Conservation (phyloP, 2,113 vertebrate species). For the Scophthalmus maximus region DNA sequence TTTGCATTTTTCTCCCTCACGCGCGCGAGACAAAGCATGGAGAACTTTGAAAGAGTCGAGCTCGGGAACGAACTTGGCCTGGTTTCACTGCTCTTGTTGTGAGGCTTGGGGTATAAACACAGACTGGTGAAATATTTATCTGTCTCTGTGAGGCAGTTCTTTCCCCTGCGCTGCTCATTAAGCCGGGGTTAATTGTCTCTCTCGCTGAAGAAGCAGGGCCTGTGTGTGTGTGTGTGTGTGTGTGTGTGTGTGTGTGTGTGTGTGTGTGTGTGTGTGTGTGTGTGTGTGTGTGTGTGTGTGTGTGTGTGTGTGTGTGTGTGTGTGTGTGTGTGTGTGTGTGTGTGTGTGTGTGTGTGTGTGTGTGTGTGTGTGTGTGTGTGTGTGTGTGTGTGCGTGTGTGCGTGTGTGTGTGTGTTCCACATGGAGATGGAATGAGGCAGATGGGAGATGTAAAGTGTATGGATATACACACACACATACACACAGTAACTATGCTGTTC, state of each 20-base stretch:
- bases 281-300: not conserved
- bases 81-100: conserved; percentile 55
- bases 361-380: no score
- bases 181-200: conserved; percentile 72
- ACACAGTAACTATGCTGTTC: not conserved
- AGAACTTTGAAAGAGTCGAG: conserved; percentile 42
- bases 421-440: not conserved
- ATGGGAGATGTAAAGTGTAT: not conserved
- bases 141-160: conserved; percentile 54
- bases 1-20: conserved; percentile 5
- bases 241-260: not conserved
- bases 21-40: conserved; percentile 2
- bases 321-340: conserved; percentile 2
- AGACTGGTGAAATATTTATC: conserved; percentile 73
- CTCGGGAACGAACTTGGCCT: conserved; percentile 52
- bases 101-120: conserved; percentile 59
- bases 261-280: no score
- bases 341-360: not conserved
- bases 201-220: conserved; percentile 43
- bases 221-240: conserved; percentile 13
- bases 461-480: no score
- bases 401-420: not conserved
- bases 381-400: not conserved
- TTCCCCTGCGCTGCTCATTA: conserved; percentile 66
- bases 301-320: not conserved